Evolutionary conservation across 2,113 vertebrate genomes (phyloP).

Genomic region (Butastur rufipennis): DNA sequence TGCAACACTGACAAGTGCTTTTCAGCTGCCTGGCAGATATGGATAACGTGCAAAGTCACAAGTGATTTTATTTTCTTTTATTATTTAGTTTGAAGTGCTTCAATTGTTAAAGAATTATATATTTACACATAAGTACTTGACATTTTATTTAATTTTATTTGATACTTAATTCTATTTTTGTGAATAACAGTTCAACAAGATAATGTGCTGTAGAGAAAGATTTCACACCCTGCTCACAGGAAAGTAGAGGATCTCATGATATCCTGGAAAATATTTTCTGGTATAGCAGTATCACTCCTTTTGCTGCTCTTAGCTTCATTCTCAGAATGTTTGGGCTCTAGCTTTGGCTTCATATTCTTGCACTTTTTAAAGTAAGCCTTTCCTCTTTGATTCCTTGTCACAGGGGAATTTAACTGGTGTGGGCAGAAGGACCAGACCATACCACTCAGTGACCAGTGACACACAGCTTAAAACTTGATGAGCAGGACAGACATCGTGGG

Average conservation of each 20-base stretch:
- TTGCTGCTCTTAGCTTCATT: neutral
- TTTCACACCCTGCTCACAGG: neutral
- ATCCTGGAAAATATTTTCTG: neutral
- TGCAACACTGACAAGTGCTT: neutral
- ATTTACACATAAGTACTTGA: neutral
- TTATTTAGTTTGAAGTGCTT: neutral
- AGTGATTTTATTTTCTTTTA: neutral
- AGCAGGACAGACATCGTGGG: rapidly evolving
- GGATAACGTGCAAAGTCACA: neutral
- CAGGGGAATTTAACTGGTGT: neutral
- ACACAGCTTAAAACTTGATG: neutral
- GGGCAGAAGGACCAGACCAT: neutral
- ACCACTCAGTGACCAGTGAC: neutral
- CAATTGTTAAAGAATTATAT: neutral
- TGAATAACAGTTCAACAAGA: neutral
- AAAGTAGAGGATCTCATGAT: neutral
- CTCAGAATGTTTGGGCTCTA: neutral
- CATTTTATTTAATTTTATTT: neutral
- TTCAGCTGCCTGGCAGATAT: neutral
- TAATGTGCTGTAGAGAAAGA: neutral
- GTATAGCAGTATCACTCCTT: neutral
- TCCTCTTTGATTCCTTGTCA: neutral
- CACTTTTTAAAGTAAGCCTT: neutral
- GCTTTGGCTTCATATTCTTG: neutral
- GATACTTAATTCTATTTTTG: neutral